Base-by-base conservation (phyloP, 1,140 invertebrate species). In the Galleria mellonella region DNA sequence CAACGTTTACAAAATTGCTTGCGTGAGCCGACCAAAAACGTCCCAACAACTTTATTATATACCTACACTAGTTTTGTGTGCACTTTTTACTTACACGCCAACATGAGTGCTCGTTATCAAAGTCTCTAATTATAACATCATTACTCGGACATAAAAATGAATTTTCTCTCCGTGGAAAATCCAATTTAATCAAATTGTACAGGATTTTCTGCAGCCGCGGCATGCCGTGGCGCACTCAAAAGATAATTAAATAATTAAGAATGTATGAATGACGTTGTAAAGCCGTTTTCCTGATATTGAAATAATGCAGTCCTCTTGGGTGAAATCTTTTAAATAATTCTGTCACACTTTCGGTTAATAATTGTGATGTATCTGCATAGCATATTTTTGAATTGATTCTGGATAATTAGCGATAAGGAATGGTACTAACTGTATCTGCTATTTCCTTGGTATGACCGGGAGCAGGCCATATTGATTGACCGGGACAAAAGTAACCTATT, bases 171-270 rank as follows among this genome's bases (percentile, higher is more conserved):
- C 41, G 45, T 62, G 47, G 47, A 47, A 72, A 77, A 75, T 76
- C 66, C 64, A 77, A 72, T 79, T 79, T 77, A 65, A 77, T 74
- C 69, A 73, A 75, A 77, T 79, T 77, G 72, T 62, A 60, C 48
- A 53, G 66, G 67, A 72, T 77, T 77, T 75, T 73, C 68, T 79
- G 64, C 66, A 73, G 64, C 62, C 62, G 62, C 63, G 62, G 70
- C 69, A 63, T 73, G 55, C 62, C 61, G 66, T 57, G 55, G 58
- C 69, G 67, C 67, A 73, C 75, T 83, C 68, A 67, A 66, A 79
- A 76, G 78, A 79, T 81, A 83, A 83, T 83, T 79, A 83, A 83
- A 81, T 83, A 83, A 81, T 83, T 83, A 81, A 81, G 65, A 83
- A 79, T 83, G 75, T 78, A 81, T 83, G 78, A 83, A 79, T 83